These are phyloP conservation scores for Calameuta filiformis DNA, from an alignment of 2,888 invertebrate genomes.

Conservation along the genomic window DNA sequence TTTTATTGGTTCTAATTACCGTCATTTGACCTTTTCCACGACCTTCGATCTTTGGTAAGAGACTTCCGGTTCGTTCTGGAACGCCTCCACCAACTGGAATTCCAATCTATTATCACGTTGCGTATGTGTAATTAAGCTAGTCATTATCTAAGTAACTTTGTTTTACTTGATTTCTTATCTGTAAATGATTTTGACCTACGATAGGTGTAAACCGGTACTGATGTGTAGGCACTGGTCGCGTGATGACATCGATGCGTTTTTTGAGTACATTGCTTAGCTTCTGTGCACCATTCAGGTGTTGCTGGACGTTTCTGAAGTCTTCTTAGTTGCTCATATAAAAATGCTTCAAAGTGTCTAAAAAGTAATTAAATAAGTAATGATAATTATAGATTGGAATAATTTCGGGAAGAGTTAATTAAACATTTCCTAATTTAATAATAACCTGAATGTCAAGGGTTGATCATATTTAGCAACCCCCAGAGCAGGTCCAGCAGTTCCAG, in stretches of 20 bases:
- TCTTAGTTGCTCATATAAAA: constrained; percentile 87
- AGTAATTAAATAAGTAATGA: not conserved
- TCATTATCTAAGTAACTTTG: not conserved
- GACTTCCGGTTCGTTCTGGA: constrained; percentile 55
- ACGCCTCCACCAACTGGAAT: constrained; percentile 64
- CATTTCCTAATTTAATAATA: not conserved
- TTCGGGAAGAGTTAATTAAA: not conserved
- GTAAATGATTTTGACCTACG: constrained; percentile 43
- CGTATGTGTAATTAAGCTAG: not conserved
- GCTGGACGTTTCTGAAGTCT: constrained; percentile 77
- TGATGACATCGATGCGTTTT: constrained; percentile 91
- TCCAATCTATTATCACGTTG: constrained; percentile 62
- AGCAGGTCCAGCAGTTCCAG: constrained; percentile 59
- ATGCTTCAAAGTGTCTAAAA: constrained; percentile 78
- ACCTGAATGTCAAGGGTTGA: constrained; percentile 61
- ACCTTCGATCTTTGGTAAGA: constrained; percentile 63
- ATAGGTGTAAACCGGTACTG: constrained; percentile 73
- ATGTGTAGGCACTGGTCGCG: constrained; percentile 91
- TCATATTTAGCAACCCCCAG: constrained; percentile 61
- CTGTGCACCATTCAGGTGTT: constrained; percentile 70
- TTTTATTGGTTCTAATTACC: constrained; percentile 37
- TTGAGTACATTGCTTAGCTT: constrained; percentile 85
- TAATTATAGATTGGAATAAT: not conserved
- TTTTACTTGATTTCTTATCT: not conserved
- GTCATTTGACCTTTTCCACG: constrained; percentile 62